A percentile compares a stretch with the other conserved stretches of the same genome.
Conservation (phyloP, 2,888 invertebrate genomes). For the Spisula solida region DNA sequence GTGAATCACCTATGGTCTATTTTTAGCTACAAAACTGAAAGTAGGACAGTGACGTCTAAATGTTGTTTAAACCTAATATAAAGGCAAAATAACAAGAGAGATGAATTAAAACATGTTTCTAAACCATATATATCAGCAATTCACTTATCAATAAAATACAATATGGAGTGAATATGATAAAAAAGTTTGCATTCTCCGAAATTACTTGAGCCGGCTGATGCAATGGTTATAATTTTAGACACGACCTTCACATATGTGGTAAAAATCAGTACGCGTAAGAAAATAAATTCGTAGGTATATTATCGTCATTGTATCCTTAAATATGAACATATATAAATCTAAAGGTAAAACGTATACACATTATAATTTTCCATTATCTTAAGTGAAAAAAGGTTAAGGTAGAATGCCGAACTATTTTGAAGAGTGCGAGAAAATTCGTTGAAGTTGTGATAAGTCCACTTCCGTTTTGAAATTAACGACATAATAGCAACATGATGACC, state of each 20-base stretch:
- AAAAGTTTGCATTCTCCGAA: neutral
- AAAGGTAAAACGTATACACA: neutral
- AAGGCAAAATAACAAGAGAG: neutral
- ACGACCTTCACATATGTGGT: constrained; percentile 24
- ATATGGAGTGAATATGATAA: neutral
- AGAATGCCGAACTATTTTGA: constrained; percentile 4
- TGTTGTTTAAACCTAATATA: neutral
- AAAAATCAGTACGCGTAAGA: neutral
- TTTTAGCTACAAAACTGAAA: constrained; percentile 33
- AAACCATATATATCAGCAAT: neutral
- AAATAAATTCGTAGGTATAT: neutral
- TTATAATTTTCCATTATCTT: neutral
- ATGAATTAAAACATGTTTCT: neutral
- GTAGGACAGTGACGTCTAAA: neutral
- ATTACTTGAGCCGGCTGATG: constrained; percentile 29
- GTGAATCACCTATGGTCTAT: constrained; percentile 42
- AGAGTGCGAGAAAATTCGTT: neutral
- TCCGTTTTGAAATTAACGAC: constrained; percentile 34
- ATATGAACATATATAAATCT: neutral
- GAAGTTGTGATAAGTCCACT: neutral
- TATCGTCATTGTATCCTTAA: neutral
- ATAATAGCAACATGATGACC: constrained; percentile 36
- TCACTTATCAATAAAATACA: neutral
- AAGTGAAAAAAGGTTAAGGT: neutral
- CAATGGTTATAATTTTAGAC: constrained; percentile 25